Evolutionary conservation across 2,888 invertebrate genomes (phyloP).

Genomic region (Steinernema hermaphroditum): DNA sequence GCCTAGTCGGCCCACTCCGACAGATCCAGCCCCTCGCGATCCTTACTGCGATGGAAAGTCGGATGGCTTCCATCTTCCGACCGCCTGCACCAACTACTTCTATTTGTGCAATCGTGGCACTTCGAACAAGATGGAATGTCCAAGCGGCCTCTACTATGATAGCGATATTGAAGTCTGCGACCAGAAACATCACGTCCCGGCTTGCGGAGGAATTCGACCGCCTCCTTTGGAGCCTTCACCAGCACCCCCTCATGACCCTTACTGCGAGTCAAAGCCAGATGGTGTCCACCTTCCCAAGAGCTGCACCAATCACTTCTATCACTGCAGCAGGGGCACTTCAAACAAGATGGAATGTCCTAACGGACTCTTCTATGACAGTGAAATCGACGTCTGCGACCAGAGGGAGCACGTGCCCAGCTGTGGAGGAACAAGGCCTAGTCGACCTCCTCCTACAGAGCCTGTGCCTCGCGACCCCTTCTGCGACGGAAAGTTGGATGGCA

Average conservation of each 20-base stretch:
- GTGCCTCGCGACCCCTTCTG: constrained; percentile 41
- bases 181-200: neutral
- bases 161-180: neutral
- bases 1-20: no score
- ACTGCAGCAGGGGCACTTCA: neutral
- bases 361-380: neutral
- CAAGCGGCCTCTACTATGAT: neutral
- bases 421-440: neutral
- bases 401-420: neutral
- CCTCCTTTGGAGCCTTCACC: no score
- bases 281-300: constrained; percentile 47
- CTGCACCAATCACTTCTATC: constrained; percentile 40
- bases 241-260: neutral
- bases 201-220: constrained; percentile 24
- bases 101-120: neutral
- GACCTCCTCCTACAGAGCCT: no score
- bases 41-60: neutral
- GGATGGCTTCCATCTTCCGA: neutral
- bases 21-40: no score
- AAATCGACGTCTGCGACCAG: neutral
- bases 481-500: no score
- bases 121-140: neutral
- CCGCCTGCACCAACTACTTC: constrained; percentile 1
- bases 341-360: neutral
- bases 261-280: neutral